Conservation (phyloP, 2,113 vertebrate genomes). For the Oreocharis arfaki region DNA sequence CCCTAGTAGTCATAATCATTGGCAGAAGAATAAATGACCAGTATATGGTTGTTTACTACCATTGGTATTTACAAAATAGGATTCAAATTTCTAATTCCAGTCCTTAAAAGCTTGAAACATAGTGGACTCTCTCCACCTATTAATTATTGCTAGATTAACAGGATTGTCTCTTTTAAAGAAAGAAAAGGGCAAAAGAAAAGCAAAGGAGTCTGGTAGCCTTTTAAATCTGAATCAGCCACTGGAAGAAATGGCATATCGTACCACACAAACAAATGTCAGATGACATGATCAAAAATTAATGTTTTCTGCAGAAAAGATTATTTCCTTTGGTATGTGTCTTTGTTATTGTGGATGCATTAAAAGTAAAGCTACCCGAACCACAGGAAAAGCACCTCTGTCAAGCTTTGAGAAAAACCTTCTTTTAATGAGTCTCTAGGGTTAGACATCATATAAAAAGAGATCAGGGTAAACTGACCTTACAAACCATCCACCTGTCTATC, state of each 20-base stretch:
- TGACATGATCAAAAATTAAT: background rate
- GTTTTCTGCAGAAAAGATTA: background rate
- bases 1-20: background rate
- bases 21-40: background rate
- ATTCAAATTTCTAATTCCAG: background rate
- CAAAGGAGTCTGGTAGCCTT: background rate
- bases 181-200: background rate
- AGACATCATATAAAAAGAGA: background rate
- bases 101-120: background rate
- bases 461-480: conserved; percentile 2
- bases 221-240: background rate
- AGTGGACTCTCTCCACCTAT: background rate
- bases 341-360: background rate
- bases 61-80: background rate
- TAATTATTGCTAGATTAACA: background rate
- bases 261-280: background rate
- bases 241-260: background rate
- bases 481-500: background rate
- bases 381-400: background rate
- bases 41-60: background rate
- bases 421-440: background rate
- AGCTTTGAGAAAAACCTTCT: conserved; percentile 20
- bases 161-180: background rate
- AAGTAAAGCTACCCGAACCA: background rate
- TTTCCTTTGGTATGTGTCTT: background rate